A percentile compares a stretch with the other conserved stretches of the same genome.
These are phyloP conservation scores for Aphelinus certus DNA, from an alignment of 1,140 invertebrate genomes.

Conservation along the genomic window DNA sequence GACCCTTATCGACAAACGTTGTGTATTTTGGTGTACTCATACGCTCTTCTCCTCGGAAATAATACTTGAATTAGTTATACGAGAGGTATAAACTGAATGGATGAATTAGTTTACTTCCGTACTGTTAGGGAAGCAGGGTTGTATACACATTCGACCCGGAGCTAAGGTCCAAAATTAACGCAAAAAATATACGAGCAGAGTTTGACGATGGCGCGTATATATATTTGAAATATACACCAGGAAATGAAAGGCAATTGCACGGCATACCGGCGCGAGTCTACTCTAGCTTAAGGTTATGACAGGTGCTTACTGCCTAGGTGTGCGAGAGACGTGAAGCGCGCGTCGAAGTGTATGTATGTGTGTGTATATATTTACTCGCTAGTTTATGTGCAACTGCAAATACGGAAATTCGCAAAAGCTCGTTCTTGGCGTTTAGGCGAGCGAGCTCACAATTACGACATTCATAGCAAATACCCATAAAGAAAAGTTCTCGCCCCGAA, in stretches of 20 bases:
- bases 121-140: too few relatives aligned
- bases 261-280: neutral
- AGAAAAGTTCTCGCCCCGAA: neutral
- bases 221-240: neutral
- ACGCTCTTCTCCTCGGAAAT: too few relatives aligned
- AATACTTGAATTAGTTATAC: too few relatives aligned
- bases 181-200: neutral
- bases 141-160: too few relatives aligned
- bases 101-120: too few relatives aligned
- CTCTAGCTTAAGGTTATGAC: neutral
- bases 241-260: slow-evolving; percentile 2
- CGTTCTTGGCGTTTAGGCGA: neutral
- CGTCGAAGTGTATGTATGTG: too few relatives aligned
- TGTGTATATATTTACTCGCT: neutral
- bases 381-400: neutral
- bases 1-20: too few relatives aligned
- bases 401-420: neutral
- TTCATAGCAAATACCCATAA: neutral
- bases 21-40: too few relatives aligned
- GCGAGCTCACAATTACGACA: neutral
- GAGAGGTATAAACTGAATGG: too few relatives aligned
- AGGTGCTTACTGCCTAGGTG: neutral
- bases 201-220: neutral
- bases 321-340: too few relatives aligned
- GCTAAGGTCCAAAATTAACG: neutral